Percentiles rank a stretch among this genome's conserved stretches.
Conservation (phyloP, 2,797 vertebrate genomes). For the Saguinus oedipus region DNA sequence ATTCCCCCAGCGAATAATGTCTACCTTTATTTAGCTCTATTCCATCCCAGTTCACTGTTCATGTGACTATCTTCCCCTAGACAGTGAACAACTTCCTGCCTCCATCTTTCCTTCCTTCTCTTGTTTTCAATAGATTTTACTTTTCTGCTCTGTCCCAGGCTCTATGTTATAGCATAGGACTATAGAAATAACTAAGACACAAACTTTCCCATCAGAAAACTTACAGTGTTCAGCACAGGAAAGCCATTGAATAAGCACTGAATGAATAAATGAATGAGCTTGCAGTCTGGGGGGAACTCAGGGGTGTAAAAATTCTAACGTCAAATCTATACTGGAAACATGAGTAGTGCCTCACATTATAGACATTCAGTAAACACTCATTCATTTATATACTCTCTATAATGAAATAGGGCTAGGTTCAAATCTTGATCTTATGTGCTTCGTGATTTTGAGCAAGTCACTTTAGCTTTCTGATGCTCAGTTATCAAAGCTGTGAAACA, state of each 20-base stretch:
- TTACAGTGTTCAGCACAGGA: background rate
- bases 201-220: background rate
- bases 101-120: background rate
- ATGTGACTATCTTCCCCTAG: background rate
- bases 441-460: background rate
- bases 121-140: background rate
- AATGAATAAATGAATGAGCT: background rate
- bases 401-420: background rate
- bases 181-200: background rate
- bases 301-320: background rate
- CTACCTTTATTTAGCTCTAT: background rate
- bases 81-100: background rate
- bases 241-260: background rate
- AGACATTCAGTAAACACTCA: background rate
- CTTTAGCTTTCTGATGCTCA: background rate
- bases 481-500: constrained; percentile 52
- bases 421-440: background rate
- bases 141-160: background rate
- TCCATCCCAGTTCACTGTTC: background rate
- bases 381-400: background rate
- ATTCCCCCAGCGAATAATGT: background rate
- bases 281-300: background rate
- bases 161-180: background rate
- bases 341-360: background rate
- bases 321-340: background rate